A percentile compares a stretch with the other conserved stretches of the same genome.
Conservation (phyloP, 1,140 invertebrate genomes). For the Drosophila fuyamai region DNA sequence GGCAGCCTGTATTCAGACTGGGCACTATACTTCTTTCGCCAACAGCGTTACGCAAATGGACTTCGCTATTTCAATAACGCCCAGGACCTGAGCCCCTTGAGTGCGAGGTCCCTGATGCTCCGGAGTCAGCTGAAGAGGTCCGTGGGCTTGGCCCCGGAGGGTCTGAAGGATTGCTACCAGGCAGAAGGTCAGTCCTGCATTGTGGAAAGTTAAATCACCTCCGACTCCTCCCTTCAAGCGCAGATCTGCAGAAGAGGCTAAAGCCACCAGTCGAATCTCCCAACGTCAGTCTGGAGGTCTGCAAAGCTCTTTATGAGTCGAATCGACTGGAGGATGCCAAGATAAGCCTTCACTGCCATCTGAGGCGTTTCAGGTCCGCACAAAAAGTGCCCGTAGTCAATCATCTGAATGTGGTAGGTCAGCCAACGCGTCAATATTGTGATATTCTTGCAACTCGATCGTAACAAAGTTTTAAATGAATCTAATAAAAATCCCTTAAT, state of each 20-base stretch:
- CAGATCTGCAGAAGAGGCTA: conserved; percentile 14
- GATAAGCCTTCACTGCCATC: conserved; percentile 35
- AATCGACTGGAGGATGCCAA: conserved; percentile 69
- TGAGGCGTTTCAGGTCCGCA: conserved; percentile 13
- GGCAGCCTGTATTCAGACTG: conserved; percentile 60
- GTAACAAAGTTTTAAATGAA: too few relatives aligned
- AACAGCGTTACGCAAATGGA: conserved; percentile 23
- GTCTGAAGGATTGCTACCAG: conserved; percentile 42
- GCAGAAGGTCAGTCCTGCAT: conserved; percentile 44
- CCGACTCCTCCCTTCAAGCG: background rate
- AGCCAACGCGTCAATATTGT: too few relatives aligned
- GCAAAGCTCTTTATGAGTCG: conserved; percentile 61
- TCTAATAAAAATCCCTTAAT: background rate
- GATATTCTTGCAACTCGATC: too few relatives aligned
- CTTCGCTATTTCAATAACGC: conserved; percentile 49
- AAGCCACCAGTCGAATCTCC: background rate
- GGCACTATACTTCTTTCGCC: conserved; percentile 34
- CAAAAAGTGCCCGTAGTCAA: conserved; percentile 36
- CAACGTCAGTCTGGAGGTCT: conserved; percentile 46
- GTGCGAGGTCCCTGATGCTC: conserved; percentile 30
- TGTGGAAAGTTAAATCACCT: background rate
- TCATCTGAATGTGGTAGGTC: conserved; percentile 51
- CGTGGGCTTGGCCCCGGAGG: conserved; percentile 44
- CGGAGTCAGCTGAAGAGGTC: conserved; percentile 46
- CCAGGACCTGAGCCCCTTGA: conserved; percentile 24